Evolutionary conservation across 2,113 vertebrate genomes (phyloP).

Genomic region (Nettapus auritus): DNA sequence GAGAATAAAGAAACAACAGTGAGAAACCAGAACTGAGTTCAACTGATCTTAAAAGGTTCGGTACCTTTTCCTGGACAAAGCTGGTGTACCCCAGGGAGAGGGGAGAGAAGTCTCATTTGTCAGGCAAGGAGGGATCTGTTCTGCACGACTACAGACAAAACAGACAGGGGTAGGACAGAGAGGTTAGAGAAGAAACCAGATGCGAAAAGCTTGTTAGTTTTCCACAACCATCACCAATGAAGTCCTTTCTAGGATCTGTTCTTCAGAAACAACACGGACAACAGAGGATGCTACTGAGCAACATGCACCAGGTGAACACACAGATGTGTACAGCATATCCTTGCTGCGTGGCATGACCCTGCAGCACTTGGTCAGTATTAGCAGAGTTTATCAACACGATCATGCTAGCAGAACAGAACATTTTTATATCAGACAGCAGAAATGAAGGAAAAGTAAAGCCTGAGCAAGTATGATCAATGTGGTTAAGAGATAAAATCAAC

Average conservation of each 20-base stretch:
- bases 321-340: neutral
- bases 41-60: conserved; percentile 71
- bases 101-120: conserved; percentile 98
- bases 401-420: neutral
- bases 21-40: neutral
- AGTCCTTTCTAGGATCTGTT: neutral
- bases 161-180: conserved; percentile 78
- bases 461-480: neutral
- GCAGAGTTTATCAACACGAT: neutral
- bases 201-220: conserved; percentile 77
- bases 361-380: neutral
- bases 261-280: neutral
- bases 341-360: neutral
- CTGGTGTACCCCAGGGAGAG: conserved; percentile 99
- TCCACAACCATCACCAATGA: conserved; percentile 35
- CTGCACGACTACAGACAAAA: conserved; percentile 92
- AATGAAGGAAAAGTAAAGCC: neutral
- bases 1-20: neutral
- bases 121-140: conserved; percentile 98
- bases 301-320: neutral
- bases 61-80: conserved; percentile 99
- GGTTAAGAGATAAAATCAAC: neutral
- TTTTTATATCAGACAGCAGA: neutral
- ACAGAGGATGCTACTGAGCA: neutral
- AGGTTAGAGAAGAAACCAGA: conserved; percentile 78